A percentile compares a stretch with the other conserved stretches of the same genome.
phyloP scores from a whole-genome alignment of 2,113 vertebrate species.

The Tragelaphus buxtoni region DNA sequence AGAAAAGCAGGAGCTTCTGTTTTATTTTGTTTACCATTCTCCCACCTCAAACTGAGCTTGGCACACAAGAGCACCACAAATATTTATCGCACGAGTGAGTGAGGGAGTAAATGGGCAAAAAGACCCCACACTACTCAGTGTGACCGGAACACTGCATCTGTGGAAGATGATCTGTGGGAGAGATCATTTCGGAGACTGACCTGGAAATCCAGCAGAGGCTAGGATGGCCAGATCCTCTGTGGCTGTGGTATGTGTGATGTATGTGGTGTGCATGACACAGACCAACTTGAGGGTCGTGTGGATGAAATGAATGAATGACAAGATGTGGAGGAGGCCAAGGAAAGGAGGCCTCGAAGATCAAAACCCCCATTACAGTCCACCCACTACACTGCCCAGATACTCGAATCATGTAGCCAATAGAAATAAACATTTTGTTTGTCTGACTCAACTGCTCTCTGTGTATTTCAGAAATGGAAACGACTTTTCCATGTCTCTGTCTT shows the following conservation, averaged over 20 bases:
- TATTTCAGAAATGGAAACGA: accelerated
- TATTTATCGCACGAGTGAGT: background rate
- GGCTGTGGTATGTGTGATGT: background rate
- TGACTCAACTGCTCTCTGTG: background rate
- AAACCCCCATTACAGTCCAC: accelerated
- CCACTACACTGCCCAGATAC: background rate
- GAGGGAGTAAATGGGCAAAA: background rate
- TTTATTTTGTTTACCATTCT: background rate
- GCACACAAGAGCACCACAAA: background rate
- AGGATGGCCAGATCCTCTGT: background rate
- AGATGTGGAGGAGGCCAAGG: background rate
- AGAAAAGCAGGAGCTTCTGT: background rate
- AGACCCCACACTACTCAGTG: background rate
- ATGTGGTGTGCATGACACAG: accelerated
- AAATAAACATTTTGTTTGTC: background rate
- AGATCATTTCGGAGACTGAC: background rate
- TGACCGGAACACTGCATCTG: background rate
- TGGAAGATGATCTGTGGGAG: background rate
- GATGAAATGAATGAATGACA: accelerated
- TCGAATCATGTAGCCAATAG: accelerated
- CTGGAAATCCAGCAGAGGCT: background rate
- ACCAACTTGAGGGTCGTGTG: background rate
- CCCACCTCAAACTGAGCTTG: background rate
- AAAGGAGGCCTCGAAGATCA: too few species aligned
- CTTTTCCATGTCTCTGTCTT: background rate